phyloP scores from a whole-genome alignment of 2,113 vertebrate genomes.

The Tachuris rubrigastra region DNA sequence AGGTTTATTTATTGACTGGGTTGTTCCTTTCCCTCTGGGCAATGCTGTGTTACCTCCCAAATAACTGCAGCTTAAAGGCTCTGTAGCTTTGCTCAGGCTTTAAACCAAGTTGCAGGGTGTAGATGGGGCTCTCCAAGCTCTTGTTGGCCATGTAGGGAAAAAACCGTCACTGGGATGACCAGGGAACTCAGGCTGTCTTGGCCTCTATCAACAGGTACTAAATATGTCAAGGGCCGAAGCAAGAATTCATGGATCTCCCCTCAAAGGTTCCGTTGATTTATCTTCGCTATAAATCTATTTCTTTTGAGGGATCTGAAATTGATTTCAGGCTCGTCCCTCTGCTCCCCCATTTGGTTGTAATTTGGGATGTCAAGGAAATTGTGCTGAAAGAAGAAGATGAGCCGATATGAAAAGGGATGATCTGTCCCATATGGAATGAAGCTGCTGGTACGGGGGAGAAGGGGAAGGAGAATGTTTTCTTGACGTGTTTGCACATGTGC shows the following conservation, averaged over 20 bases:
- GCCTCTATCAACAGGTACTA: constrained; percentile 8
- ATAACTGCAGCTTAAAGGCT: not conserved
- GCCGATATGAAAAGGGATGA: constrained; percentile 11
- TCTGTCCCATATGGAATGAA: constrained; percentile 53
- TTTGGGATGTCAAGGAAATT: constrained; percentile 51
- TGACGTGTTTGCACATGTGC: constrained; percentile 21
- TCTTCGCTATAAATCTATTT: constrained; percentile 17
- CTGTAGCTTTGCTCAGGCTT: not conserved
- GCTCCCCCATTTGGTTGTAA: constrained; percentile 38
- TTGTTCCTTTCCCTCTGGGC: not conserved
- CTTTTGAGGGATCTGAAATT: constrained; percentile 12
- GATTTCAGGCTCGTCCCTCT: constrained; percentile 36
- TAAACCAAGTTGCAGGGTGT: fast-evolving
- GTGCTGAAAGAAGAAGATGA: constrained; percentile 39
- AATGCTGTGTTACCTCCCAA: not conserved
- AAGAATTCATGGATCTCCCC: constrained; percentile 26
- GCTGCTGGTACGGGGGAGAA: constrained; percentile 20
- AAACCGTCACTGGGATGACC: not conserved
- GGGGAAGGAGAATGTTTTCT: constrained; percentile 34
- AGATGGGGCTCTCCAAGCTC: not conserved
- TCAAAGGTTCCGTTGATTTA: constrained; percentile 44
- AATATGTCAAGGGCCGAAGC: not conserved
- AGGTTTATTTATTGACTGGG: fast-evolving
- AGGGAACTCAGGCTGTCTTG: not conserved
- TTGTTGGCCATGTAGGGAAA: not conserved